phyloP scores from a whole-genome alignment of 2,113 vertebrate genomes.

The Callospermophilus lateralis region DNA sequence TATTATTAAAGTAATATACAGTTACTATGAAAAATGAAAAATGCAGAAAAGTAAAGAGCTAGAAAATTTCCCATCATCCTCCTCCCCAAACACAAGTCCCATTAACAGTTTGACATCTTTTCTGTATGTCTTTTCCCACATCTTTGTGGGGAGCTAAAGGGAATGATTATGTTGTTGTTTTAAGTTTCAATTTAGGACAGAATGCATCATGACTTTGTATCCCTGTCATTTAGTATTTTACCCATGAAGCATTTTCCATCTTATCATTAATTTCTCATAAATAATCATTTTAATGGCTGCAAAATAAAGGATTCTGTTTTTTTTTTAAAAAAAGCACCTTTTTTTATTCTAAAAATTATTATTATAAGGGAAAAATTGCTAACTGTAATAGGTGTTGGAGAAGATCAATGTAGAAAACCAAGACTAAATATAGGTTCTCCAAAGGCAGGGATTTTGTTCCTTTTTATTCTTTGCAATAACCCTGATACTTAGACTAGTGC shows the following conservation, averaged over 20 bases:
- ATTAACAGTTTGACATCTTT: neutral
- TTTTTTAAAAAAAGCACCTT: neutral
- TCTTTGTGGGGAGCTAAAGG: neutral
- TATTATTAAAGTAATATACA: conserved; percentile 60
- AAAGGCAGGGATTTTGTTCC: neutral
- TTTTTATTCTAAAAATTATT: neutral
- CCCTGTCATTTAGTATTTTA: neutral
- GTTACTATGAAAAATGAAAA: conserved; percentile 27
- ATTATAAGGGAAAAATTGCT: neutral
- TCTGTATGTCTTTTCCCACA: neutral
- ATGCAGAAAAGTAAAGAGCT: neutral
- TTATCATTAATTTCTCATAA: neutral
- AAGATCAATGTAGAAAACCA: conserved; percentile 17
- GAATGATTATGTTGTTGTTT: neutral
- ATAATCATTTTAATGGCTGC: conserved; percentile 29
- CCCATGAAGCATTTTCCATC: neutral
- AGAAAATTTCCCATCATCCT: neutral
- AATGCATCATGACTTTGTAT: neutral
- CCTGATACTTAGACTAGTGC: neutral
- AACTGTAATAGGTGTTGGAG: neutral
- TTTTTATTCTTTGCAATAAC: neutral
- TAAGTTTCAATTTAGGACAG: conserved; percentile 22
- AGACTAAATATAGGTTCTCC: neutral
- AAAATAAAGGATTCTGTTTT: conserved; percentile 33
- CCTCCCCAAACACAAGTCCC: neutral